A percentile compares a stretch with the other conserved stretches of the same genome.
These are phyloP conservation scores for Anhinga anhinga DNA, from an alignment of 2,113 vertebrate genomes.

Conservation along the genomic window DNA sequence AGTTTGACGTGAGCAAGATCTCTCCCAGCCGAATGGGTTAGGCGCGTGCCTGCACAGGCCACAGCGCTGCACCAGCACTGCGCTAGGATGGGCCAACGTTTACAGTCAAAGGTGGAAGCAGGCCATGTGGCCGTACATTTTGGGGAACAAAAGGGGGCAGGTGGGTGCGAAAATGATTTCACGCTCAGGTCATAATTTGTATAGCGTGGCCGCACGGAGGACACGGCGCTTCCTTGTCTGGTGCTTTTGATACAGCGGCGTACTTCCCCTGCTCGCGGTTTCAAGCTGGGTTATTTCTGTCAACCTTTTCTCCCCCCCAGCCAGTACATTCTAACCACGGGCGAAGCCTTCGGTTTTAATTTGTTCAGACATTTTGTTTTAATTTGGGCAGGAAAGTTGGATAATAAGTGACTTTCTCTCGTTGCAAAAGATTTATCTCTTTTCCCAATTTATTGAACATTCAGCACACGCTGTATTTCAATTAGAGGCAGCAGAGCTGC, in stretches of 20 bases:
- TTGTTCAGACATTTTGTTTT: neutral
- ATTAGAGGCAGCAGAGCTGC: neutral
- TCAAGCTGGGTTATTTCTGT: neutral
- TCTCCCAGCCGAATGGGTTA: neutral
- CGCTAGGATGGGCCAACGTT: neutral
- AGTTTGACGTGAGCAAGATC: neutral
- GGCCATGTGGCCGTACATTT: accelerated
- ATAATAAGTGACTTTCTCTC: neutral
- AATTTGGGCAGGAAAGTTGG: neutral
- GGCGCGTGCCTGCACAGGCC: neutral
- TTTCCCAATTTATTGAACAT: neutral
- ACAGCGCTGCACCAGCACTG: neutral
- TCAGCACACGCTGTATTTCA: neutral
- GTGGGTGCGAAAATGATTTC: neutral
- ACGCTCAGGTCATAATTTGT: neutral
- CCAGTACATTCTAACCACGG: neutral
- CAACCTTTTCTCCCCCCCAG: neutral
- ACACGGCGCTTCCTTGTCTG: accelerated
- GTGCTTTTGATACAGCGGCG: accelerated
- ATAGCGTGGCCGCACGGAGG: neutral
- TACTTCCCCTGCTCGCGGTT: neutral
- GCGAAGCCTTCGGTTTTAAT: neutral
- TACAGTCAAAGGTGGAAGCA: neutral
- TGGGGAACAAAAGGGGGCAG: neutral
- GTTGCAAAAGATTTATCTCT: neutral